Evolutionary conservation across 1,140 invertebrate genomes (phyloP).

Genomic region (Sminthurides bifidus): DNA sequence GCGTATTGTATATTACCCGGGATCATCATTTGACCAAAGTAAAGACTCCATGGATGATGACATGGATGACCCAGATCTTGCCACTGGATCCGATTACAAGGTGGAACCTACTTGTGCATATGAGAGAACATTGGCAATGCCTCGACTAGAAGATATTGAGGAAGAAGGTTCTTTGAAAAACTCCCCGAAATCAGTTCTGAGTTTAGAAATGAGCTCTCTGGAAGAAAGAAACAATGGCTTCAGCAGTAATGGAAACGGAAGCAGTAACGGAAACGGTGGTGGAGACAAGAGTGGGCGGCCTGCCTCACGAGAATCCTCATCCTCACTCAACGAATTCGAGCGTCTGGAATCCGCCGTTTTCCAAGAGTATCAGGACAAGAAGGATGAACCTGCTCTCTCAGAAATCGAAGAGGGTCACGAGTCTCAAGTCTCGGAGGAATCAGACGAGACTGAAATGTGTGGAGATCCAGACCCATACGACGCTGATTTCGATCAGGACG

Average conservation of each 20-base stretch:
- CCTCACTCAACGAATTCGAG: conserved; percentile 61
- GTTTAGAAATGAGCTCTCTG: conserved; percentile 23
- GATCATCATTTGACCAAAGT: conserved; percentile 21
- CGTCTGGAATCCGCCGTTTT: conserved; percentile 75
- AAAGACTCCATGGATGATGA: conserved; percentile 10
- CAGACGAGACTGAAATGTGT: conserved; percentile 56
- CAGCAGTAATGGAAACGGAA: conserved; percentile 1
- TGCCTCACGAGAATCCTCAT: conserved; percentile 24
- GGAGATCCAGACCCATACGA: conserved; percentile 37
- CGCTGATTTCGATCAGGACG: conserved; percentile 46
- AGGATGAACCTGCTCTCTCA: conserved; percentile 69
- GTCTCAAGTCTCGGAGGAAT: conserved; percentile 45
- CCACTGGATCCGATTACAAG: not conserved
- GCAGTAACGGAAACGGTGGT: conserved; percentile 12
- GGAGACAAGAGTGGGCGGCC: conserved; percentile 11
- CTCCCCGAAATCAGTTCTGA: conserved; percentile 26
- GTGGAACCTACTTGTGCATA: not conserved
- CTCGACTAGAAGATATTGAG: conserved; percentile 27
- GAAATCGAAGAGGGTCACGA: conserved; percentile 57
- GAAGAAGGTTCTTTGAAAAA: conserved; percentile 26
- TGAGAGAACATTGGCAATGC: conserved; percentile 11
- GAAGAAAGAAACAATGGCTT: conserved; percentile 1
- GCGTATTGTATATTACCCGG: conserved; percentile 29
- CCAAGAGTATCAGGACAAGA: conserved; percentile 68
- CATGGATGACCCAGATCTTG: not conserved